A percentile compares a stretch with the other conserved stretches of the same genome.
Conservation (phyloP, 2,113 vertebrate genomes). For the Halichoeres trimaculatus region DNA sequence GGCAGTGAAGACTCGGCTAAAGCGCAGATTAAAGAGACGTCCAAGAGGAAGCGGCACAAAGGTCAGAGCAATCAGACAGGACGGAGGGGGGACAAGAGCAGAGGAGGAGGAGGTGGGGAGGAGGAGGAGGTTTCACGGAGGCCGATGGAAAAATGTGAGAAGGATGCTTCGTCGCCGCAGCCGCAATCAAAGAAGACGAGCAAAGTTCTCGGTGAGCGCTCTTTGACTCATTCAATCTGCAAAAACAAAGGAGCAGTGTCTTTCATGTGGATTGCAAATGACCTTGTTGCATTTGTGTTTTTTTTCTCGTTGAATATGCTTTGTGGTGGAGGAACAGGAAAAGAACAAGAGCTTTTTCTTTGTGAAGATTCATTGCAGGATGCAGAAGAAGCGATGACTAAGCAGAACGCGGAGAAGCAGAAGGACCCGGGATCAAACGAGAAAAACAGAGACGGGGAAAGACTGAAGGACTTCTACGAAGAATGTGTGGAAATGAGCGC, state of each 20-base stretch:
- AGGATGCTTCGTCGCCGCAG: not conserved
- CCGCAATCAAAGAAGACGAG: conserved; percentile 16
- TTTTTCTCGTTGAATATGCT: conserved; percentile 46
- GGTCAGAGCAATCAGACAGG: conserved; percentile 54
- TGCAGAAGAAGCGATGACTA: conserved; percentile 67
- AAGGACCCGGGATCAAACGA: conserved; percentile 65
- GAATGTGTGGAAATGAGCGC: conserved; percentile 82
- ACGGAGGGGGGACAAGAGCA: conserved; percentile 27
- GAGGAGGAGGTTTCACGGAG: conserved; percentile 14
- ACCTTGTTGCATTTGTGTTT: conserved; percentile 32
- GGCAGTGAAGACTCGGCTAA: conserved; percentile 72
- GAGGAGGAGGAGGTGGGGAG: conserved; percentile 33
- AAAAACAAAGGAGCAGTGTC: conserved; percentile 11
- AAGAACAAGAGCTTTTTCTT: conserved; percentile 47
- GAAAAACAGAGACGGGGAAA: conserved; percentile 75
- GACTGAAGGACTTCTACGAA: conserved; percentile 80
- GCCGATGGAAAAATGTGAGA: conserved; percentile 38
- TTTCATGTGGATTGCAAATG: conserved; percentile 17
- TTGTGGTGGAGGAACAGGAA: conserved; percentile 8
- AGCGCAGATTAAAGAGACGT: conserved; percentile 49
- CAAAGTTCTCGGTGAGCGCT: conserved; percentile 58
- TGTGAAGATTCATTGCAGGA: conserved; percentile 78
- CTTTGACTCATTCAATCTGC: not conserved
- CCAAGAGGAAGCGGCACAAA: conserved; percentile 63
- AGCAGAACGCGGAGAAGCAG: conserved; percentile 67